Evolutionary conservation across 1,140 invertebrate genomes (phyloP).

Genomic region (Anagrus nilaparvatae): DNA sequence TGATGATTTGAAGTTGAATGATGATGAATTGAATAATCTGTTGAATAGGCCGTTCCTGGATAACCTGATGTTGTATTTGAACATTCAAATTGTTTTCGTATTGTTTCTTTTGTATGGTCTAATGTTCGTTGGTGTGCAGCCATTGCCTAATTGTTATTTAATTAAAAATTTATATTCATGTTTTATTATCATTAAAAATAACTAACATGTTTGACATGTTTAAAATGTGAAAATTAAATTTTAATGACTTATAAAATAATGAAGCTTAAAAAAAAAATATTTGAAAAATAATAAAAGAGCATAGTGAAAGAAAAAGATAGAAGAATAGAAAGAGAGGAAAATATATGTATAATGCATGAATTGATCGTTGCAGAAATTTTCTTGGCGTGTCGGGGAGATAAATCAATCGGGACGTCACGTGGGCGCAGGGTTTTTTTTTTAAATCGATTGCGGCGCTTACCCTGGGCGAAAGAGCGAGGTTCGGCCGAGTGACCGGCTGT

Average conservation of each 20-base stretch:
- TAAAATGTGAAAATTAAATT: too few species aligned
- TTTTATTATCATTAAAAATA: not conserved
- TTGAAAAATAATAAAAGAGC: too few species aligned
- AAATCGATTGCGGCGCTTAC: slow-evolving; percentile 27
- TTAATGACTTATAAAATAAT: too few species aligned
- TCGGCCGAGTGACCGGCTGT: slow-evolving; percentile 26
- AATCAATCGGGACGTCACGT: slow-evolving; percentile 15
- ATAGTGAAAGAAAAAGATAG: too few species aligned
- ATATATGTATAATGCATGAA: too few species aligned
- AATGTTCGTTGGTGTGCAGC: slow-evolving; percentile 34
- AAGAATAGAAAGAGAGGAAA: too few species aligned
- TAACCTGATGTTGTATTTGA: slow-evolving; percentile 20
- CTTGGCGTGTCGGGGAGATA: slow-evolving; percentile 5
- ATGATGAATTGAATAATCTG: not conserved
- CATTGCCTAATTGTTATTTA: slow-evolving; percentile 27
- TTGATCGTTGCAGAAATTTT: slow-evolving; percentile 15
- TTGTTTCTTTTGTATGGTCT: slow-evolving; percentile 37
- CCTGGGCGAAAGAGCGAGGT: slow-evolving; percentile 35
- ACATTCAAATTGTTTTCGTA: slow-evolving; percentile 35
- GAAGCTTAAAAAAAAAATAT: too few species aligned
- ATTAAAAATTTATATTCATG: not conserved
- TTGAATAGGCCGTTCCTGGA: slow-evolving; percentile 11
- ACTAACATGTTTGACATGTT: too few species aligned
- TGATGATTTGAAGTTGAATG: not conserved
- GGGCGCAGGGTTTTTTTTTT: not conserved